Percentiles rank a stretch among this genome's conserved stretches.
Conservation (phyloP, 2,797 vertebrate genomes). For the Gastrophryne carolinensis region DNA sequence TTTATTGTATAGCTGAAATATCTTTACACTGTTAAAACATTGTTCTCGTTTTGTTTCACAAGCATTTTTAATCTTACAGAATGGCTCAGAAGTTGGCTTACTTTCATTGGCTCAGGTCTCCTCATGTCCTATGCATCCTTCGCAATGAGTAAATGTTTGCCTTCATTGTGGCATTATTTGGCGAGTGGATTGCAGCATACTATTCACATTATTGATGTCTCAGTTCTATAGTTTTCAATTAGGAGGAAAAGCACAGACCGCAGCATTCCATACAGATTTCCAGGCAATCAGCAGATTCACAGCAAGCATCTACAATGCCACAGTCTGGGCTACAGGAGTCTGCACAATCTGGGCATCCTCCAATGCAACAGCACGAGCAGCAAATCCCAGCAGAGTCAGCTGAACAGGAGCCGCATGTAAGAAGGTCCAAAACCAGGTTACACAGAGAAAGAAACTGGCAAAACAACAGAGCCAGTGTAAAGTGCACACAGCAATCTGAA, state of each 20-base stretch:
- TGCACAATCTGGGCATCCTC: constrained; percentile 93
- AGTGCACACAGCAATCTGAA: constrained; percentile 95
- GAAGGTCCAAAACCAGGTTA: constrained; percentile 93
- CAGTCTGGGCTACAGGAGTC: constrained; percentile 98
- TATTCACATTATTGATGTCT: constrained; percentile 4
- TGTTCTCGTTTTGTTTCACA: not conserved
- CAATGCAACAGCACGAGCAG: constrained; percentile 93
- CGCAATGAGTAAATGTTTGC: not conserved
- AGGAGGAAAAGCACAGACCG: constrained; percentile 96
- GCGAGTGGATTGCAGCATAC: not conserved
- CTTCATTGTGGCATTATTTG: not conserved
- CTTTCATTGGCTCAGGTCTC: not conserved
- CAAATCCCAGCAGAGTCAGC: constrained; percentile 88
- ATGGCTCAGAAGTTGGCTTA: not conserved
- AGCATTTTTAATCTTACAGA: not conserved
- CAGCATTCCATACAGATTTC: constrained; percentile 99
- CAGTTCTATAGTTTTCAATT: not conserved
- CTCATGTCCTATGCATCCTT: not conserved
- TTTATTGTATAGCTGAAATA: not conserved
- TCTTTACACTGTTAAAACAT: not conserved
- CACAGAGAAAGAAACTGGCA: constrained; percentile 97
- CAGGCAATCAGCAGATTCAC: constrained; percentile 96
- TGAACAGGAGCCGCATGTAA: constrained; percentile 91
- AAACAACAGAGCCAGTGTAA: constrained; percentile 96
- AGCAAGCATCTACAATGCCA: constrained; percentile 97